phyloP scores from a whole-genome alignment of 2,797 vertebrate genomes.

The Amphiprion clarkii region DNA sequence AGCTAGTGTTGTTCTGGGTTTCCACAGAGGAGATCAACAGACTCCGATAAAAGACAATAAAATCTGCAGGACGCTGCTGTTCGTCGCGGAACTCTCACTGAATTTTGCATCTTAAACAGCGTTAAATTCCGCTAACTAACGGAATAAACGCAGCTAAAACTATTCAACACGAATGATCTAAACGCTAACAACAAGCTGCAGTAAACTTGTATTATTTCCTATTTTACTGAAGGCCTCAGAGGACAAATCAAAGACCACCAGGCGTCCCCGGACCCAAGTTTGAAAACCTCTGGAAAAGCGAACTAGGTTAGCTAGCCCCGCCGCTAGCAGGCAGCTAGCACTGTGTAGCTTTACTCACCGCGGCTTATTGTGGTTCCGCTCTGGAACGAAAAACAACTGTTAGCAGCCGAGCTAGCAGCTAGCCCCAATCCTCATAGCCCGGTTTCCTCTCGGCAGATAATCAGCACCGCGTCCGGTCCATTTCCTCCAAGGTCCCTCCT shows the following conservation, averaged over 20 bases:
- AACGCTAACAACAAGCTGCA: background rate
- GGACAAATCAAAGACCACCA: background rate
- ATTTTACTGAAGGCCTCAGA: background rate
- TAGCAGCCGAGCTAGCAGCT: slow-evolving; percentile 69
- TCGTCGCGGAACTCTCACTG: too few relatives aligned
- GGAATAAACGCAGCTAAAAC: background rate
- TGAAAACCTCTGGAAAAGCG: background rate
- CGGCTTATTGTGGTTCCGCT: slow-evolving; percentile 76
- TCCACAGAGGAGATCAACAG: background rate
- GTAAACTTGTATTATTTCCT: background rate
- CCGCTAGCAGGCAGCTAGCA: background rate
- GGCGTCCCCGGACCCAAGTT: slow-evolving; percentile 8
- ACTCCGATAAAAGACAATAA: background rate
- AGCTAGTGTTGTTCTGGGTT: background rate
- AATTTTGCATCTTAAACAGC: background rate
- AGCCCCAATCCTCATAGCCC: slow-evolving; percentile 67
- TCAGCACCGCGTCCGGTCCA: slow-evolving; percentile 48
- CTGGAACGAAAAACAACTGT: slow-evolving; percentile 69
- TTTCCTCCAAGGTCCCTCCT: slow-evolving; percentile 9
- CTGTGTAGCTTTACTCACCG: slow-evolving; percentile 67
- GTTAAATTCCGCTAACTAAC: background rate
- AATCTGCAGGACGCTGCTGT: background rate
- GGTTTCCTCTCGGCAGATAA: slow-evolving; percentile 21
- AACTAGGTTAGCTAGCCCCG: slow-evolving; percentile 8
- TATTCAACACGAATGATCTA: background rate